phyloP scores from a whole-genome alignment of 2,888 invertebrate genomes.

The Machimus atricapillus region DNA sequence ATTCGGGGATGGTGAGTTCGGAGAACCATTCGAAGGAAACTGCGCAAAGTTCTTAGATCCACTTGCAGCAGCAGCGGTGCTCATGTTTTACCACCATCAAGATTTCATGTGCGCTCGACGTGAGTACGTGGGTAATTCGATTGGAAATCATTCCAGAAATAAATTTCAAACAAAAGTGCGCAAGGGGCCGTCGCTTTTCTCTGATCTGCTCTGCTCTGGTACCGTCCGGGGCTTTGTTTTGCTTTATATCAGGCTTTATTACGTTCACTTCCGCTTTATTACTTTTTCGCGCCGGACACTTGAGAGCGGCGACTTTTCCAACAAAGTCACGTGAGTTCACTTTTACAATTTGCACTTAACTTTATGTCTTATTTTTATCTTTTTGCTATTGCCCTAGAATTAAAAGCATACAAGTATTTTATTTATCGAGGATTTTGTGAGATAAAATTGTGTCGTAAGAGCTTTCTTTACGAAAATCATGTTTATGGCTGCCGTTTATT shows the following conservation, averaged over 20 bases:
- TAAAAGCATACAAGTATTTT: neutral
- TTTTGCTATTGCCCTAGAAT: neutral
- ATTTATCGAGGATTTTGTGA: neutral
- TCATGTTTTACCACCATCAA: slow-evolving; percentile 48
- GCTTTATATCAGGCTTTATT: neutral
- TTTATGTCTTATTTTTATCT: neutral
- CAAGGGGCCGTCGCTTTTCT: neutral
- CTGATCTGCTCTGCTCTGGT: neutral
- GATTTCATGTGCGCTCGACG: slow-evolving; percentile 19
- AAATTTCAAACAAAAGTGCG: neutral
- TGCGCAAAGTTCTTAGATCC: slow-evolving; percentile 18
- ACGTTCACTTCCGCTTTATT: neutral
- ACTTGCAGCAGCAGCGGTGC: slow-evolving; percentile 47
- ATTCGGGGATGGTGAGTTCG: slow-evolving; percentile 25
- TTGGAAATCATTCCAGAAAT: slow-evolving; percentile 40
- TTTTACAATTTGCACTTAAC: slow-evolving; percentile 10
- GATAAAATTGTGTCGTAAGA: neutral
- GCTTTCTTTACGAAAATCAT: neutral
- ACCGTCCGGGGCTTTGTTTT: neutral
- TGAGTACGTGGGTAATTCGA: neutral
- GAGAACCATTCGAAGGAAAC: slow-evolving; percentile 31
- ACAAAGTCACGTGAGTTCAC: neutral
- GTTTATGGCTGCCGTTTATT: neutral
- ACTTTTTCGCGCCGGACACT: neutral
- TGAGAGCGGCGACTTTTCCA: neutral